phyloP scores from a whole-genome alignment of 2,113 vertebrate species.

The Nerophis lumbriciformis region DNA sequence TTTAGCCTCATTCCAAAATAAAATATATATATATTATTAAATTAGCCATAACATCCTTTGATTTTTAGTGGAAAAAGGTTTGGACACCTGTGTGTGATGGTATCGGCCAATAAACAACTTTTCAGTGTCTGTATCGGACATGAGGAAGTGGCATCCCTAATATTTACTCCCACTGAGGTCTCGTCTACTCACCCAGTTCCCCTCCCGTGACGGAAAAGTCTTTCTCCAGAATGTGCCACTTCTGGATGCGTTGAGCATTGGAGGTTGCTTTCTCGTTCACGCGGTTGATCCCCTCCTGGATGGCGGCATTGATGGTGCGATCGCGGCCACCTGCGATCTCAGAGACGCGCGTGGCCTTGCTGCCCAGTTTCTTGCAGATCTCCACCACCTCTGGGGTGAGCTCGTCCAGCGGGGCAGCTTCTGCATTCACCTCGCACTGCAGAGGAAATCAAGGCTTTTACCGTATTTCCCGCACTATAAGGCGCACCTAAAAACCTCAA shows the following conservation, averaged over 20 bases:
- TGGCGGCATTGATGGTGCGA: constrained; percentile 63
- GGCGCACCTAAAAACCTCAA: too few species aligned
- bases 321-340: constrained; percentile 75
- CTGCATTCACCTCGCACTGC: constrained; percentile 72
- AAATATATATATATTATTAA: too few species aligned
- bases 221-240: constrained; percentile 80
- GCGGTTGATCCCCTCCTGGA: constrained; percentile 78
- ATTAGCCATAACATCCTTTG: too few species aligned
- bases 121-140: too few species aligned
- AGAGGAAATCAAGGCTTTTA: not conserved
- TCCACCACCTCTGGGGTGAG: constrained; percentile 72
- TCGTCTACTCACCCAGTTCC: constrained; percentile 81
- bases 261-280: constrained; percentile 78
- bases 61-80: too few species aligned
- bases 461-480: too few species aligned
- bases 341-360: constrained; percentile 70
- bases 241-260: constrained; percentile 85
- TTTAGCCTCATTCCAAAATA: too few species aligned
- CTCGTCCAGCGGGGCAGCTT: constrained; percentile 74
- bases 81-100: too few species aligned
- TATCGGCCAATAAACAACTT: too few species aligned
- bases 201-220: constrained; percentile 83
- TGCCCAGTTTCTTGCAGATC: constrained; percentile 78
- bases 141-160: too few species aligned
- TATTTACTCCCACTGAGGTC: not conserved